Base-by-base conservation (phyloP, 2,113 vertebrate genomes). In the Agapornis roseicollis region DNA sequence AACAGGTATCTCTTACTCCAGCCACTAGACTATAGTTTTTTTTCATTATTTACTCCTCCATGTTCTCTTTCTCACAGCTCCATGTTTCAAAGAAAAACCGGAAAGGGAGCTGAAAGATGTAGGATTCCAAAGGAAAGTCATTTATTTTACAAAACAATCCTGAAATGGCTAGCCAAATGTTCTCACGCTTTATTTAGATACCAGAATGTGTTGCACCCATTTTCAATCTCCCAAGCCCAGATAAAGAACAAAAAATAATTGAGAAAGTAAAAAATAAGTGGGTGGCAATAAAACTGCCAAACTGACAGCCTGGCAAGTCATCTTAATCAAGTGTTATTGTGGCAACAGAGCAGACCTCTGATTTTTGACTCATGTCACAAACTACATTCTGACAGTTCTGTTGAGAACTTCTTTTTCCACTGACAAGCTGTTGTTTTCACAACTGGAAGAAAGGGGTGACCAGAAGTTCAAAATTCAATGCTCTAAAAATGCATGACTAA, bases 341-440 rank as follows among this genome's bases (percentile, higher is more conserved):
- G 65, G 60, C 61, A 72, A 82, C 37, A 78, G 68, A 95, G 73
- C 15, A 90, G 73, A 73, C 27, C 77, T 95, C 80, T 65, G 56
- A 86, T 79, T 96, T 94, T 80, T 88, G 79, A 88, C 85, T 95
- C 68, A 29, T 69, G 86, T 83, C 92, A 85, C 90, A 82, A 89
- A 90, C 77, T 71, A 61, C 55, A 69, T 68, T 61, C 79, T 78
- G 76, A 88, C 72, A 86, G 69, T 18, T 89, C 64, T 81, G 65
- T 86, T 88, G 91, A 95, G 90, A 95, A 53, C 71, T 95, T 52
- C 47, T 88, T 95, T 88, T 86, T 61, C 69, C 31, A 58, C 80
- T 94, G 85, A 95, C 61, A 90, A 88, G 72, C 52, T 69, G 65
- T 93, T 96, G 91, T 93, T 97, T 96, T 90, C 90, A 95, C 93